Conservation (phyloP, 2,797 vertebrate species). For the Labeo calbasu region DNA sequence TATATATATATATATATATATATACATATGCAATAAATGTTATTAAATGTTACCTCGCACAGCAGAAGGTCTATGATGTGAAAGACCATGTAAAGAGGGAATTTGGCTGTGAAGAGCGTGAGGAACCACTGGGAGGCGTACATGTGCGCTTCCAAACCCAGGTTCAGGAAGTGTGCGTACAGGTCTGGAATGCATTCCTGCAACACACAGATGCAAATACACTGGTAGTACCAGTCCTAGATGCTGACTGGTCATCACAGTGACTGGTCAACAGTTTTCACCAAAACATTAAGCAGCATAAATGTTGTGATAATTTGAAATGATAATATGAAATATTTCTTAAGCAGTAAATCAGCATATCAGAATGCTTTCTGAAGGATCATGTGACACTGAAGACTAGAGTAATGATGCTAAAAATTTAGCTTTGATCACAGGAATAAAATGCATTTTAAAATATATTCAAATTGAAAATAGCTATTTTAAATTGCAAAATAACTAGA, state of each 20-base stretch:
- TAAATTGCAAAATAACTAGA: background rate
- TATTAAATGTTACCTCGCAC: constrained; percentile 83
- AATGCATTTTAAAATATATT: background rate
- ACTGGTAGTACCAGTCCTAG: background rate
- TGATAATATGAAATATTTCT: background rate
- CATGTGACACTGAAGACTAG: background rate
- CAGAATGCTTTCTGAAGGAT: background rate
- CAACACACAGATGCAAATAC: constrained; percentile 2
- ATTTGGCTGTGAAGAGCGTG: constrained; percentile 98
- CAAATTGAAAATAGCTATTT: background rate
- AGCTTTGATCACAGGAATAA: background rate
- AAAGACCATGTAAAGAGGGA: constrained; percentile 99
- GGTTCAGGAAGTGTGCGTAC: constrained; percentile 94
- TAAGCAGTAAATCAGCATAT: background rate
- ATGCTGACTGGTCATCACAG: background rate
- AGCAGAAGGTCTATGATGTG: constrained; percentile 98
- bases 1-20: too few species aligned
- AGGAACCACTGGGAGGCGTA: constrained; percentile 99
- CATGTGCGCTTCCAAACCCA: constrained; percentile 98
- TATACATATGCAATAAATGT: too few species aligned
- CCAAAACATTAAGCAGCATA: too few species aligned
- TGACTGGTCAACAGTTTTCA: too few species aligned
- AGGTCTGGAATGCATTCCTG: constrained; percentile 97
- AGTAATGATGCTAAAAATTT: background rate
- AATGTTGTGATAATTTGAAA: background rate